Evolutionary conservation across 2,113 vertebrate species (phyloP).

Genomic region (Climacteris rufus): DNA sequence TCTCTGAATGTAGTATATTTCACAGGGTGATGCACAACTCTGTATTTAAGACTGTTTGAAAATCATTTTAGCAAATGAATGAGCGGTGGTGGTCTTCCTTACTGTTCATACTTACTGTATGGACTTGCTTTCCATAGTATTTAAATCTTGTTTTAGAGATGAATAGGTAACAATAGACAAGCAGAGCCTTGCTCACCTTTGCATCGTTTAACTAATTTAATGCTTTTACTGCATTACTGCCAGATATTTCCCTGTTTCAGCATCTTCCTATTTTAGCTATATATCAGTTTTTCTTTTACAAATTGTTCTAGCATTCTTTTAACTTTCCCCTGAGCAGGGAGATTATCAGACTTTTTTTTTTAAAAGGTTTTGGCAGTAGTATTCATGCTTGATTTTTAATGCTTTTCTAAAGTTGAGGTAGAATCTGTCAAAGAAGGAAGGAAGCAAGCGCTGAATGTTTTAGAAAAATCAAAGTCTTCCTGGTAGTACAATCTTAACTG

Average conservation of each 20-base stretch:
- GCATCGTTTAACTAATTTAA: neutral
- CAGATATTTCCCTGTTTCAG: neutral
- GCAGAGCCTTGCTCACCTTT: neutral
- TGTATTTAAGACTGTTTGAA: neutral
- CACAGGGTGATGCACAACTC: neutral
- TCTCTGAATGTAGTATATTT: neutral
- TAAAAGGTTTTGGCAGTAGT: neutral
- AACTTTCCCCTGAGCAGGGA: neutral
- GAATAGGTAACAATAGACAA: neutral
- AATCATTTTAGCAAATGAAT: neutral
- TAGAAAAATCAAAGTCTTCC: neutral
- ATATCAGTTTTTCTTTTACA: neutral
- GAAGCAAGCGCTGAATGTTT: neutral
- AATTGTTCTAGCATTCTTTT: neutral
- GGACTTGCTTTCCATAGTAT: neutral
- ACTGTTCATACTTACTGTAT: neutral
- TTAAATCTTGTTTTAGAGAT: neutral
- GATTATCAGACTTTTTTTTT: neutral
- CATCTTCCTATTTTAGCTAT: neutral
- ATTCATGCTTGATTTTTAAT: neutral
- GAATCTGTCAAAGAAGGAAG: neutral
- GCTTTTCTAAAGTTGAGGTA: neutral
- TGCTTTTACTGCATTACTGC: neutral
- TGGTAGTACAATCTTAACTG: neutral
- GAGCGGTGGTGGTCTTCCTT: neutral